Evolutionary conservation across 1,140 invertebrate species (phyloP), one percentile per base, ranked within the genome.

Genomic region (Caenorhabditis inopinata): DNA sequence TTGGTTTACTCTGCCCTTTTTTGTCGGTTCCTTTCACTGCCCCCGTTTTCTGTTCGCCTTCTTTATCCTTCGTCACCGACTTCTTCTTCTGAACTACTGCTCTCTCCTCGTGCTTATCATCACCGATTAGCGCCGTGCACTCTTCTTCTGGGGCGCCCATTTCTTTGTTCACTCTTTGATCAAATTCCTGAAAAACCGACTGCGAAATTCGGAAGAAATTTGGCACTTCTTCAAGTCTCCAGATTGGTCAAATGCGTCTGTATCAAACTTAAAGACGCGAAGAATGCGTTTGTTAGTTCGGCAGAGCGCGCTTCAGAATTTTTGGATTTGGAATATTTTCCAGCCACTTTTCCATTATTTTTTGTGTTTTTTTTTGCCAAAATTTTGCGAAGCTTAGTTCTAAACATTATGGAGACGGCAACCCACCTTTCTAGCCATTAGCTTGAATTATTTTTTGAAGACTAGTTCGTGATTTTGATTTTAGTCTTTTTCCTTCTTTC

Each of bases 391-490:
- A 25, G 49, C 23, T 18, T 16, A 7, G 14, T 47, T 47, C 46
- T 18, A n/a, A 47, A 4, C 14, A 18, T 4, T n/a, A 5, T 16
- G 3, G 14, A 5, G 14, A 16, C 3, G 14, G 46, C n/a, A 51
- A 68, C 51, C 0, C 2, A 68, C 58, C 32, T 68, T 68, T 42
- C n/a, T 68, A 18, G 58, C 58, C 58, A 68, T 68, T 42, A 68
- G 58, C 58, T 21, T 68, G 32, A 68, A 68, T 68, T 32, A 58
- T 42, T 38, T 68, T 38, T 68, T 42, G 58, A 68, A 68, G 58
- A 68, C 58, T 68, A 68, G n/a, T n/a, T n/a, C n/a, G n/a, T n/a
- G n/a, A n/a, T n/a, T n/a, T n/a, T n/a, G n/a, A n/a, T n/a, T n/a
- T n/a, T n/a, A n/a, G n/a, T n/a, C n/a, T n/a, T n/a, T n/a, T n/a